Conservation (phyloP, 2,797 vertebrate species). For the Phaenicophaeus curvirostris region DNA sequence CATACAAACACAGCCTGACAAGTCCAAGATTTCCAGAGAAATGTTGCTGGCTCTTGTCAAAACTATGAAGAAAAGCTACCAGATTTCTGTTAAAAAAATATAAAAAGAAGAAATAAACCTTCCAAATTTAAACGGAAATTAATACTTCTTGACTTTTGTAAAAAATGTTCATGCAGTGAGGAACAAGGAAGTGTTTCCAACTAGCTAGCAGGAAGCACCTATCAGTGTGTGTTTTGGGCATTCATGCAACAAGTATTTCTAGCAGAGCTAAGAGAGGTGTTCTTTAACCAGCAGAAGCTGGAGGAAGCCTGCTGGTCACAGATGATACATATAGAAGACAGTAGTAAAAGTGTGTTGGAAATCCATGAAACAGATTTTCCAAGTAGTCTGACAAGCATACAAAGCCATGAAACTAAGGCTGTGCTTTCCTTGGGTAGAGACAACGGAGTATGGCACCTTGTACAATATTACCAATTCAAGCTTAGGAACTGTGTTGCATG, state of each 20-base stretch:
- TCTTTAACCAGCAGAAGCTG: background rate
- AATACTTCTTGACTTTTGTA: background rate
- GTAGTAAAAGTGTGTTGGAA: background rate
- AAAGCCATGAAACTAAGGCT: background rate
- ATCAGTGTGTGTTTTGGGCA: background rate
- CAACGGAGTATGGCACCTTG: fast-evolving
- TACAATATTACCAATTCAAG: fast-evolving
- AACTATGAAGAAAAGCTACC: background rate
- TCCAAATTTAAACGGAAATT: background rate
- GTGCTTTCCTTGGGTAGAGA: background rate
- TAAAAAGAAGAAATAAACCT: background rate
- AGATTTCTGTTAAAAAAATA: background rate
- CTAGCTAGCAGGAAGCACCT: background rate
- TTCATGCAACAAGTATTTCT: background rate
- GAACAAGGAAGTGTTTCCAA: background rate
- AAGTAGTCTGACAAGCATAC: background rate
- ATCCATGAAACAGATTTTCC: background rate
- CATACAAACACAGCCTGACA: background rate
- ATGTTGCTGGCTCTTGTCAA: background rate
- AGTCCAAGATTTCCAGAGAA: background rate
- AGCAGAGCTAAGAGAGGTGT: background rate
- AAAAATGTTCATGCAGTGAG: background rate
- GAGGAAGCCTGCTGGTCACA: background rate
- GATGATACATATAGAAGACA: background rate
- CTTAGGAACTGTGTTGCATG: background rate